Evolutionary conservation across 2,113 vertebrate genomes (phyloP).

Genomic region (Paramormyrops kingsleyae): DNA sequence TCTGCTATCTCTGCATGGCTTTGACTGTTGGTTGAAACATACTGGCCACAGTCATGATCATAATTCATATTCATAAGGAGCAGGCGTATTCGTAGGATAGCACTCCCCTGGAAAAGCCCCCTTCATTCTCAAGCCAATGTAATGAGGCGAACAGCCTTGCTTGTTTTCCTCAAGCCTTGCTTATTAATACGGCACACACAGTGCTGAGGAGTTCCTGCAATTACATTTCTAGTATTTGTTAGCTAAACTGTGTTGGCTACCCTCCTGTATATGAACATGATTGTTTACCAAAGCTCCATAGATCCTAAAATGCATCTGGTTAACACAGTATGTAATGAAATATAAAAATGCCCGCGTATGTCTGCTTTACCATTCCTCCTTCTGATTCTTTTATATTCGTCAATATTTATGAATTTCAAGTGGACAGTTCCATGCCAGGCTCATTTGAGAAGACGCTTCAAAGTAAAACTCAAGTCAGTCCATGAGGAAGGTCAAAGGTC

Average conservation of each 20-base stretch:
- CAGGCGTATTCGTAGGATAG: neutral
- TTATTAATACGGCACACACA: neutral
- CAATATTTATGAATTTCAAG: neutral
- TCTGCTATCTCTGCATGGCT: neutral
- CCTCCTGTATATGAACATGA: neutral
- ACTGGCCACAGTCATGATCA: neutral
- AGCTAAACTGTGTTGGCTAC: neutral
- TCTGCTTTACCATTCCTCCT: neutral
- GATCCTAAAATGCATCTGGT: neutral
- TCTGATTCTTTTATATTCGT: neutral
- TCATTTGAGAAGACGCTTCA: neutral
- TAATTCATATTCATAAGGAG: neutral
- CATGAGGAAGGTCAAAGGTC: neutral
- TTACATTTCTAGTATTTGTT: neutral
- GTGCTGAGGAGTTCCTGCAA: neutral
- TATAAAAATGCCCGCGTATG: neutral
- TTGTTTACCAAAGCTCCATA: neutral
- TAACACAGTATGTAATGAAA: neutral
- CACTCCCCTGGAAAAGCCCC: neutral
- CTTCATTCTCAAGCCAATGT: neutral
- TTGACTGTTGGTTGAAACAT: neutral
- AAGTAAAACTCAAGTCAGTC: neutral
- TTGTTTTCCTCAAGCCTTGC: neutral
- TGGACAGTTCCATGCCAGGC: neutral
- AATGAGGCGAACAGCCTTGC: neutral